Base-by-base conservation (phyloP, 2,797 vertebrate genomes). In the Gobio occitaniae region DNA sequence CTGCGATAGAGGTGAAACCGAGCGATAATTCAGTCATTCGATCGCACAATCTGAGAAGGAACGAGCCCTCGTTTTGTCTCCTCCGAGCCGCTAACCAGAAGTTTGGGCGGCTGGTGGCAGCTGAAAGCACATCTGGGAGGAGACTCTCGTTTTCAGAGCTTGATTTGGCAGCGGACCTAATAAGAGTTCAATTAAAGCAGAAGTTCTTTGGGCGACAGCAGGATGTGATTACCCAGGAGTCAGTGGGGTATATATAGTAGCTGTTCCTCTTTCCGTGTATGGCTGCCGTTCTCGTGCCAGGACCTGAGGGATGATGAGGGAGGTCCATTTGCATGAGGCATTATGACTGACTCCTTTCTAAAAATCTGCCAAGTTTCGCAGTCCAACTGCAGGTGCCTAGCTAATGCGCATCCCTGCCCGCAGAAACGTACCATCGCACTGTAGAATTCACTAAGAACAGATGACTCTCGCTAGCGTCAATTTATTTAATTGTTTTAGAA, bases 141-240 rank as follows among this genome's bases (percentile, higher is more conserved):
- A 87, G 90, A 90, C 89, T 88, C 87, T 92, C 88, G 88, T 90
- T 85, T 88, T 90, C 90, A 88, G 84, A 78, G 82, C 87, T 88
- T 91, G 87, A 89, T 92, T 92, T 92, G 93, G 92, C 92, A 91
- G 91, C 89, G 87, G 84, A 86, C 93, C 94, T 94, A 95, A 95
- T 95, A 94, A 95, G 92, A 92, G 92, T 90, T 93, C 93, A 95
- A 95, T 95, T 95, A 95, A 93, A 94, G 84, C 6, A 90, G 91
- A 92, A 91, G 91, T 93, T 94, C 93, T 94, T 93, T 87, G 92
- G 93, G 93, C 90, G 90, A 93, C 89, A 89, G 91, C 92, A 90
- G 89, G 91, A 92, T 93, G 85, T 95, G 93, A 95, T 95, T 95
- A 95, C 95, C 95, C 94, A 94, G 90, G 95, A 95, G 95, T 93